These are phyloP conservation scores for Acleris literana DNA, from an alignment of 2,888 invertebrate genomes.

Conservation along the genomic window DNA sequence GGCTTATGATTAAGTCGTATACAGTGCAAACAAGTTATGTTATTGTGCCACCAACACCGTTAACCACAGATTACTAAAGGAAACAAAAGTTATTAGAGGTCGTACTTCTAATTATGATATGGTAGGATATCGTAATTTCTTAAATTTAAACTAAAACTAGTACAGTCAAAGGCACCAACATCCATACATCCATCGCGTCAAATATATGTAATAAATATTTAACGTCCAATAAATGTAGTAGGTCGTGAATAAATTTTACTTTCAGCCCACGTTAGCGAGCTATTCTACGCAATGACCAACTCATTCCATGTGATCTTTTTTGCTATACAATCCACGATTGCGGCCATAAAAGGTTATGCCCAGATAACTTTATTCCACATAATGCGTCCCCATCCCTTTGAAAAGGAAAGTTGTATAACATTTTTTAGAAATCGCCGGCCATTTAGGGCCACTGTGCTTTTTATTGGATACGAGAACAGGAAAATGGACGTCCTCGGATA, in stretches of 20 bases:
- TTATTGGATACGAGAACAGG: conserved; percentile 68
- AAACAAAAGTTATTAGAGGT: too few relatives aligned
- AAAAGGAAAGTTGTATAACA: conserved; percentile 78
- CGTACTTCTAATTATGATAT: too few relatives aligned
- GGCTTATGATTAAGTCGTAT: too few relatives aligned
- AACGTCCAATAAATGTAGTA: conserved; percentile 35
- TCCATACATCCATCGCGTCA: too few relatives aligned
- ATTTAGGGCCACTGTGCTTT: conserved; percentile 67
- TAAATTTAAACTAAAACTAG: too few relatives aligned
- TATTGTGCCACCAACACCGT: too few relatives aligned
- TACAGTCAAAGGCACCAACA: too few relatives aligned
- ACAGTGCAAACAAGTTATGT: too few relatives aligned
- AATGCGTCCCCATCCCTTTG: conserved; percentile 75
- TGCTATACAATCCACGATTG: conserved; percentile 65
- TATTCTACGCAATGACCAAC: conserved; percentile 69
- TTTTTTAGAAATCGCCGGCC: conserved; percentile 72
- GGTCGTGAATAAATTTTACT: conserved; percentile 68
- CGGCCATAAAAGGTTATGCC: conserved; percentile 77
- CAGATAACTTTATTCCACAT: conserved; percentile 80
- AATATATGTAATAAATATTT: too few relatives aligned
- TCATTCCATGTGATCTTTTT: conserved; percentile 69
- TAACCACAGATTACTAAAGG: too few relatives aligned
- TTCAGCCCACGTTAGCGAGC: conserved; percentile 66
- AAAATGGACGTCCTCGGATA: conserved; percentile 51
- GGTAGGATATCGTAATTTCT: too few relatives aligned